Conservation (phyloP, 1,140 invertebrate genomes). For the Oreohelix idahoensis region DNA sequence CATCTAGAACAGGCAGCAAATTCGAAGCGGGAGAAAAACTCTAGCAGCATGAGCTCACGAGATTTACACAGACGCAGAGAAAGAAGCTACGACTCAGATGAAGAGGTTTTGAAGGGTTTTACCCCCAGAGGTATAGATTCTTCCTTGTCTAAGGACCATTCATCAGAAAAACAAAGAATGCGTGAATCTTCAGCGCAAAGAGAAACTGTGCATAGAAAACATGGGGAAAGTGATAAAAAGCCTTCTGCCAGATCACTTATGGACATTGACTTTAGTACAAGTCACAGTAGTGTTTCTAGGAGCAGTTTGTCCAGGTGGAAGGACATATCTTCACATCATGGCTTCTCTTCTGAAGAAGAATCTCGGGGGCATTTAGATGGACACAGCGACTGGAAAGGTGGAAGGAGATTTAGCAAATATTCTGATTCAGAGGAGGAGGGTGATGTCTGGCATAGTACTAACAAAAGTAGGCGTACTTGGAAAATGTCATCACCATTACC, state of each 20-base stretch:
- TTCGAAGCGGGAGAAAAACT: not conserved
- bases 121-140: not conserved
- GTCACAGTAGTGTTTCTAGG: not conserved
- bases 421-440: conserved; percentile 30
- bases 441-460: conserved; percentile 1
- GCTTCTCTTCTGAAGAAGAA: conserved; percentile 15
- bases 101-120: conserved; percentile 20
- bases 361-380: not conserved
- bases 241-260: conserved; percentile 15
- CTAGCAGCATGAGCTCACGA: not conserved
- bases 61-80: not conserved
- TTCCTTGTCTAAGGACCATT: not conserved
- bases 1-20: not conserved
- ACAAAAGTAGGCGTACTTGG: conserved; percentile 18
- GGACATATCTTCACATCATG: not conserved
- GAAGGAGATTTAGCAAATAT: conserved; percentile 11
- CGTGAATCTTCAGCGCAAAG: not conserved
- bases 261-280: conserved; percentile 27
- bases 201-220: not conserved
- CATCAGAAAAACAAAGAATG: not conserved
- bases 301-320: not conserved
- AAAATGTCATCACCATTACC: not conserved
- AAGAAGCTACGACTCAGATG: conserved; percentile 16
- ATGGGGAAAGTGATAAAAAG: not conserved
- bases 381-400: conserved; percentile 19